phyloP scores from a whole-genome alignment of 2,888 invertebrate genomes.

The Synergus umbraculus region DNA sequence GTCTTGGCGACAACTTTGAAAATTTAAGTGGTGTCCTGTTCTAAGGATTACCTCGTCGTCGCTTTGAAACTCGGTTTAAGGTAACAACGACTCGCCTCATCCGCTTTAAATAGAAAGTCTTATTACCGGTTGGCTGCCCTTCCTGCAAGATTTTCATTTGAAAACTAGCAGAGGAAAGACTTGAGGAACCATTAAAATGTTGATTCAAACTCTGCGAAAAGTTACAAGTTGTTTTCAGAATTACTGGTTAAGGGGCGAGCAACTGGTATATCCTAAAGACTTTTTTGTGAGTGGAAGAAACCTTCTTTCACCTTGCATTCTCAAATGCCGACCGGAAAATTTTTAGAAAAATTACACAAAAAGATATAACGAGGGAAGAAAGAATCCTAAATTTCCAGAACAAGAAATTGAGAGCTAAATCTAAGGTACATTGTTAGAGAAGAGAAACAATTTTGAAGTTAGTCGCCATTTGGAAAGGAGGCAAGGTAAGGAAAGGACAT shows the following conservation, averaged over 20 bases:
- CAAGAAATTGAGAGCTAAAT: neutral
- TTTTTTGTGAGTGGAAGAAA: neutral
- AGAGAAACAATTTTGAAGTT: slow-evolving; percentile 36
- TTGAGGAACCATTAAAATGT: neutral
- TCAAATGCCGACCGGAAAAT: neutral
- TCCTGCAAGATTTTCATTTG: neutral
- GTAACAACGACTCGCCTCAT: slow-evolving; percentile 16
- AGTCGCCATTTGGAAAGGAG: slow-evolving; percentile 48
- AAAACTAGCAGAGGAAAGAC: neutral
- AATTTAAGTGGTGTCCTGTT: slow-evolving; percentile 52
- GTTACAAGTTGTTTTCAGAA: neutral
- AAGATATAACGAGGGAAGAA: too few species aligned
- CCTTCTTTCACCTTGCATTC: neutral
- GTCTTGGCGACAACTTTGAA: slow-evolving; percentile 54
- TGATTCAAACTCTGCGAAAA: neutral
- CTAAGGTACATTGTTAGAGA: neutral
- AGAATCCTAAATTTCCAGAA: neutral
- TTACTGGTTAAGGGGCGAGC: neutral
- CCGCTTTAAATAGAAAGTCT: neutral
- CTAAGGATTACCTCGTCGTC: slow-evolving; percentile 48
- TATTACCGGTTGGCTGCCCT: slow-evolving; percentile 9
- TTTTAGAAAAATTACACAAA: too few species aligned
- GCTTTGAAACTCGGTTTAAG: slow-evolving; percentile 54
- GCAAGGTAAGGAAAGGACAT: slow-evolving; percentile 63
- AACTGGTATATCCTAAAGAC: neutral